Conservation (phyloP, 92 coral and sea anemone genomes). For the Phenganax marumi region DNA sequence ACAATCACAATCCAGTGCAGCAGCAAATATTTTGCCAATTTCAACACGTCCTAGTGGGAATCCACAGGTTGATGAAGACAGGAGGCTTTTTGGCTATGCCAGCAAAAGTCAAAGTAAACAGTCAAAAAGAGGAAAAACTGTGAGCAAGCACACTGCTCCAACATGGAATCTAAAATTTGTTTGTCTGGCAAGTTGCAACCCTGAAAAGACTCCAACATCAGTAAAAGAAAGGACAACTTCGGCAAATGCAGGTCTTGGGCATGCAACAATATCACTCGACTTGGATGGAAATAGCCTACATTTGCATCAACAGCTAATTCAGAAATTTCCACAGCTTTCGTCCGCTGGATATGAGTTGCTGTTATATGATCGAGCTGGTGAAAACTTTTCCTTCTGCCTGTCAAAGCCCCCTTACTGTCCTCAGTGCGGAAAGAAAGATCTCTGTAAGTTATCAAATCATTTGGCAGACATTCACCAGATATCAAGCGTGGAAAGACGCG, state of each 20-base stretch:
- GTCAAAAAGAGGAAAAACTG: neutral
- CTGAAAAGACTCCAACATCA: neutral
- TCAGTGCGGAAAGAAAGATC: neutral
- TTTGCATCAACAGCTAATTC: neutral
- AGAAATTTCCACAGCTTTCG: neutral
- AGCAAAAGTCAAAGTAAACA: neutral
- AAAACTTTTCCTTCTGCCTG: neutral
- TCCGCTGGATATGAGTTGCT: slow-evolving; percentile 1
- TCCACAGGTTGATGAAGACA: no score
- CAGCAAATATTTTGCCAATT: neutral
- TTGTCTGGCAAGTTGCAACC: neutral
- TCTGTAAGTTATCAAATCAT: no score
- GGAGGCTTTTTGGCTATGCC: neutral
- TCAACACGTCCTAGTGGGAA: slow-evolving; percentile 1
- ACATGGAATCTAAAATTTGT: neutral
- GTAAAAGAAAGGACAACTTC: neutral
- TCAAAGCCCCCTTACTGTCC: slow-evolving; percentile 8
- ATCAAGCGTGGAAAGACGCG: no score
- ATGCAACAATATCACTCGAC: neutral
- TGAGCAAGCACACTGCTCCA: neutral
- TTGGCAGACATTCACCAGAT: no score
- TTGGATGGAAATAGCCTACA: neutral
- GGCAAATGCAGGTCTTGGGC: slow-evolving; percentile 2
- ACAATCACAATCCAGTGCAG: no score
- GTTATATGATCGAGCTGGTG: neutral